Evolutionary conservation across 2,888 invertebrate species (phyloP), one percentile per base, ranked within the genome.

Genomic region (Carpatolechia fugitivella): DNA sequence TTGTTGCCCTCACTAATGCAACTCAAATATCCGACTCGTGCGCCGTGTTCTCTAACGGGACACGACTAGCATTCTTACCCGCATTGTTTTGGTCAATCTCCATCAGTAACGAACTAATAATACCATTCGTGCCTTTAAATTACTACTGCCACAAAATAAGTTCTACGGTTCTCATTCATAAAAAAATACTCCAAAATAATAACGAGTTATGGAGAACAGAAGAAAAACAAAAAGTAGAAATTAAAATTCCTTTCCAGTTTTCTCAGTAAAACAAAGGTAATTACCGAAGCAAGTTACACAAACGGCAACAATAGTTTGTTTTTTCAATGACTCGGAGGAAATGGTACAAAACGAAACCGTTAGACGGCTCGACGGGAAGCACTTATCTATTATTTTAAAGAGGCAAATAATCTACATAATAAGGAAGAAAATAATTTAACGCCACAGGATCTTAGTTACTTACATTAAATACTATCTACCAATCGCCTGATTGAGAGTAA

Each of bases 11-110:
- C 76, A 60, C 74, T 70, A 80, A 78, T 79, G 74, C 72, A 73
- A 70, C 57, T 57, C 54, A 55, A 68, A 57, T 54, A 72, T 71
- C 60, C 60, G 65, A 73, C 69, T 70, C 66, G 65, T 64, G 65
- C 69, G 62, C 70, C 72, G 75, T n/a, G n/a, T 70, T 74, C 69
- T 70, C 70, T 84, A 87, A 85, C 85, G 86, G 87, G 80, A 76
- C 63, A 46, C 55, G 56, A 58, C 59, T 66, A 62, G 64, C 69
- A 65, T 68, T 73, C 67, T 74, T 64, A 65, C 70, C 74, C 69
- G 74, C 80, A 83, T 85, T 85, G 82, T 87, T 86, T 85, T 76
- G 71, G 71, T 71, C 71, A 72, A 64, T 65, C 66, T 61, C 59
- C 60, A 67, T 57, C 55, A 57, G 52, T 35, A 35, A 18, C 35